These are phyloP conservation scores for Pangasius larnaudii DNA, from an alignment of 2,797 vertebrate genomes.

Conservation along the genomic window DNA sequence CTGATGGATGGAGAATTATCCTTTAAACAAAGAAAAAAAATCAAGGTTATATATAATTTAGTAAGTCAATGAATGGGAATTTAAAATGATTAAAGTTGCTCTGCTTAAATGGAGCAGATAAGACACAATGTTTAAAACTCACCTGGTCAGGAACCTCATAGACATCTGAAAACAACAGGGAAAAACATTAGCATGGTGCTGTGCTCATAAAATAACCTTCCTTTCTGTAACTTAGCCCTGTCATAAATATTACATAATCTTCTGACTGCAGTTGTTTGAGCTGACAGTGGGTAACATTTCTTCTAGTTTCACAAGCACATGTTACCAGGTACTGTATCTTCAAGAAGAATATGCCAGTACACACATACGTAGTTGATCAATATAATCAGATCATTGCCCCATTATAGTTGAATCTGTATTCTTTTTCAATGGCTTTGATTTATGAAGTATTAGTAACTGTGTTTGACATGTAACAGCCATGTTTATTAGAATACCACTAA, in stretches of 20 bases:
- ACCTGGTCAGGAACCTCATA: slow-evolving; percentile 83
- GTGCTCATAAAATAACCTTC: background rate
- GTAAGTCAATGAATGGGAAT: background rate
- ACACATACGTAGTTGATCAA: background rate
- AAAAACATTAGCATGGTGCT: background rate
- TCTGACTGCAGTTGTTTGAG: background rate
- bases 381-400: background rate
- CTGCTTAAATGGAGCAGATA: background rate
- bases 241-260: background rate
- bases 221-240: background rate
- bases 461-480: background rate
- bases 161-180: slow-evolving; percentile 72
- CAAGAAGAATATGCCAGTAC: background rate
- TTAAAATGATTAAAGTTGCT: no score
- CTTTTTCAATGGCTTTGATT: background rate
- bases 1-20: slow-evolving; percentile 51
- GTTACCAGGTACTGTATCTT: background rate
- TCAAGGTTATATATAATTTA: background rate
- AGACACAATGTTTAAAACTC: slow-evolving; percentile 41
- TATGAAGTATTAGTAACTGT: background rate
- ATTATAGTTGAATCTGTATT: background rate
- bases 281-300: background rate
- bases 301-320: background rate
- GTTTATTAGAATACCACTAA: background rate
- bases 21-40: slow-evolving; percentile 60